Conservation (phyloP, 2,797 vertebrate species). For the Jordanella pulchra region DNA sequence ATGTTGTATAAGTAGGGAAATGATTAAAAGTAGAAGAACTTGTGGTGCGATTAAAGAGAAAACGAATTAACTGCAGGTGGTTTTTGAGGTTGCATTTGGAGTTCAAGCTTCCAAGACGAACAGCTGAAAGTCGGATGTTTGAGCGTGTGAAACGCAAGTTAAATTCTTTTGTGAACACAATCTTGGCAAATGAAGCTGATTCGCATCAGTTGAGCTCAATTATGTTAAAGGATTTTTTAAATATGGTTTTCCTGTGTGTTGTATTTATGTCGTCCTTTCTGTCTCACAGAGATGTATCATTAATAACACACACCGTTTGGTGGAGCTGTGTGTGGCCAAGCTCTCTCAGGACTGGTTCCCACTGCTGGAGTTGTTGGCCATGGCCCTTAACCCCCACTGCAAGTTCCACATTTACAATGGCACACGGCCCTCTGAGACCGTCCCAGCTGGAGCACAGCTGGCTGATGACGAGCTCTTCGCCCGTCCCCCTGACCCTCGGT, state of each 20-base stretch:
- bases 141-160: too few species aligned
- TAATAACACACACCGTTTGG: constrained; percentile 98
- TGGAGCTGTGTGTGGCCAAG: constrained; percentile 99
- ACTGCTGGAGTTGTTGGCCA: constrained; percentile 98
- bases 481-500: constrained; percentile 96
- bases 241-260: background rate
- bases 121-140: too few species aligned
- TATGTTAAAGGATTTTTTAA: background rate
- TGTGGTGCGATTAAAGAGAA: too few species aligned
- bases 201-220: too few species aligned
- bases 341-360: constrained; percentile 99
- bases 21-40: too few species aligned
- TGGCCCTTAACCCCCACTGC: constrained; percentile 99
- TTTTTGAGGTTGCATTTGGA: too few species aligned
- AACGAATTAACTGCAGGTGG: too few species aligned
- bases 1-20: too few species aligned
- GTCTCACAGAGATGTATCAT: constrained; percentile 94
- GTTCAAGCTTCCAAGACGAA: too few species aligned
- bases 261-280: background rate
- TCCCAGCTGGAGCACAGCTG: constrained; percentile 94
- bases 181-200: too few species aligned
- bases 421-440: constrained; percentile 97
- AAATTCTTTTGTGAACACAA: too few species aligned
- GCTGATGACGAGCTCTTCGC: constrained; percentile 97
- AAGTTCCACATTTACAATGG: constrained; percentile 99